A percentile compares a stretch with the other conserved stretches of the same genome.
phyloP scores from a whole-genome alignment of 2,113 vertebrate genomes.

The Machaerirhynchus nigripectus region DNA sequence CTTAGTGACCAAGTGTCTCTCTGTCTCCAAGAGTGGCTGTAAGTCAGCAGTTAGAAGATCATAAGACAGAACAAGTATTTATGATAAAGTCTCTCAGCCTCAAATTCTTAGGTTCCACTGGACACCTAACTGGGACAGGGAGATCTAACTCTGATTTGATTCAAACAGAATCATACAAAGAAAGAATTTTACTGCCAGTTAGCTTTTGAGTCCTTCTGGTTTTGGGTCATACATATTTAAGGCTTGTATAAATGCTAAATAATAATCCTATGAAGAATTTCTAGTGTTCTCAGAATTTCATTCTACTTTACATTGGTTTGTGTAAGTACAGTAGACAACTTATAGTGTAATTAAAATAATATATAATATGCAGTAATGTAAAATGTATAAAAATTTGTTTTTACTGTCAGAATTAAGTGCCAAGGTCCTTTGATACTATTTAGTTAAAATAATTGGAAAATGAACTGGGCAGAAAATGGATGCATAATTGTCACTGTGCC shows the following conservation, averaged over 20 bases:
- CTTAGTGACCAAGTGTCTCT: not conserved
- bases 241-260: not conserved
- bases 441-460: conserved; percentile 19
- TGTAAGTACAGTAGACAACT: not conserved
- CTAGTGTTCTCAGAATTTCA: not conserved
- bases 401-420: not conserved
- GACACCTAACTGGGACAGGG: not conserved
- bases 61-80: not conserved
- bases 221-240: not conserved
- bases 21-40: not conserved
- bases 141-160: not conserved
- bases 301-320: not conserved
- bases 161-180: not conserved
- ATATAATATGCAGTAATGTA: not conserved
- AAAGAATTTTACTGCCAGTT: not conserved
- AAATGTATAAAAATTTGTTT: not conserved
- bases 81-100: not conserved
- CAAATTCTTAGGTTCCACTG: not conserved
- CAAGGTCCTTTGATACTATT: not conserved
- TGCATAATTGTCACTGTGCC: not conserved
- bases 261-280: not conserved
- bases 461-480: not conserved
- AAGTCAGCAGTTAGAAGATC: not conserved
- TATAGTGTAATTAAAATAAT: not conserved
- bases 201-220: not conserved